These are phyloP conservation scores for Macquaria ambigua DNA, from an alignment of 2,113 vertebrate genomes.

Conservation along the genomic window DNA sequence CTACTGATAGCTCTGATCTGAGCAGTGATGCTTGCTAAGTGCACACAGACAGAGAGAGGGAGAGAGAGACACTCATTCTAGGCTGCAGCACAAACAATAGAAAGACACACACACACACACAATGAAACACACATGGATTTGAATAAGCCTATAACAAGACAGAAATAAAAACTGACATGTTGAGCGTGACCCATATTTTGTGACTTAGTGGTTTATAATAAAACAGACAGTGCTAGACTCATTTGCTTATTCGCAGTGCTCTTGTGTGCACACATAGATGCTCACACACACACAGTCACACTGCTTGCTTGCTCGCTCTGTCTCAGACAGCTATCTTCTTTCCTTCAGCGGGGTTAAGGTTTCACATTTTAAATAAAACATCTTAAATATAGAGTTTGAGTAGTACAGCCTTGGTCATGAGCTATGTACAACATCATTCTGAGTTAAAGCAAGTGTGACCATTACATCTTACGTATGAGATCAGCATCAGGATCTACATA, in stretches of 20 bases:
- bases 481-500: not conserved
- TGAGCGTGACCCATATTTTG: constrained; percentile 64
- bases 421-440: constrained; percentile 28
- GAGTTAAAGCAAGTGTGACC: constrained; percentile 30
- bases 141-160: constrained; percentile 36
- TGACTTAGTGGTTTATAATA: constrained; percentile 46
- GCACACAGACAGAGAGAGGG: not conserved
- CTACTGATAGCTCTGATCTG: constrained; percentile 25
- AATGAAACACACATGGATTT: constrained; percentile 27
- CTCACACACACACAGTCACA: not conserved
- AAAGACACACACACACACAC: constrained; percentile 27
- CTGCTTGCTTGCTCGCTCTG: constrained; percentile 26
- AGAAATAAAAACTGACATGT: constrained; percentile 55
- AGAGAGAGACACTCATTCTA: constrained; percentile 4
- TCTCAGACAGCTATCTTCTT: constrained; percentile 73
- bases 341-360: constrained; percentile 68
- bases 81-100: constrained; percentile 33
- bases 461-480: constrained; percentile 14
- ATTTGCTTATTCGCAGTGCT: constrained; percentile 49
- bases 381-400: constrained; percentile 79
- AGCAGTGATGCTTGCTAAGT: not conserved
- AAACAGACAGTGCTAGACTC: constrained; percentile 48
- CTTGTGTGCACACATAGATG: constrained; percentile 10
- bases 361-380: constrained; percentile 88
- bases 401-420: constrained; percentile 31